Percentiles rank a stretch among this genome's conserved stretches.
phyloP scores from a whole-genome alignment of 2,113 vertebrate species.

The Eulemur macaco region DNA sequence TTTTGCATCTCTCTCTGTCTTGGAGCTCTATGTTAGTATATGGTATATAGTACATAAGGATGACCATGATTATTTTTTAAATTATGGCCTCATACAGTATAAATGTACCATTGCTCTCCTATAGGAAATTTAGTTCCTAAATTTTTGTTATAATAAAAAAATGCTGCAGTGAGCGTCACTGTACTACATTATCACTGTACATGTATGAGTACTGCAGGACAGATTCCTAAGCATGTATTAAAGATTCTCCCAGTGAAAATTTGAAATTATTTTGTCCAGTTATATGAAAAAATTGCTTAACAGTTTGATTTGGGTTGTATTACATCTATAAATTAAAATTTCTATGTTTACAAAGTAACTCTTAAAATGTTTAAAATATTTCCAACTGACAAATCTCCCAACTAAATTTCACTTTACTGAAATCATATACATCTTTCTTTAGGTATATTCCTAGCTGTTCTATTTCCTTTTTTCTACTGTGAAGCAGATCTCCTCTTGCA shows the following conservation, averaged over 20 bases:
- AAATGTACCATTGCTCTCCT: background rate
- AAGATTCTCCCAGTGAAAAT: background rate
- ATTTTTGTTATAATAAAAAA: background rate
- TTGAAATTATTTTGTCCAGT: background rate
- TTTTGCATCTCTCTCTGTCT: background rate
- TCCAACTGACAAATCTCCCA: background rate
- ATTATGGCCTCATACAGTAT: background rate
- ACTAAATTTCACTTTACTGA: background rate
- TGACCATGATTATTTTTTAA: background rate
- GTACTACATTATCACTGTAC: background rate
- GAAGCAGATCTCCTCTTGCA: background rate
- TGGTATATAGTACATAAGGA: background rate
- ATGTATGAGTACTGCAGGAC: background rate
- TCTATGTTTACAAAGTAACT: background rate
- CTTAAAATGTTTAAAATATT: background rate
- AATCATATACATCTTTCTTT: background rate
- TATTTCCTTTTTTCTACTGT: background rate
- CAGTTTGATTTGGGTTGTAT: background rate
- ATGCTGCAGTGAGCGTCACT: background rate
- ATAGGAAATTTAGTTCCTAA: background rate
- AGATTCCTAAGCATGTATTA: background rate
- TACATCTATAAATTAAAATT: background rate
- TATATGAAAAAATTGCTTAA: conserved; percentile 4
- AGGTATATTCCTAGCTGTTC: background rate
- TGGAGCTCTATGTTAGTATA: background rate